Evolutionary conservation across 2,888 invertebrate genomes (phyloP).

Genomic region (Microplitis deprimator): DNA sequence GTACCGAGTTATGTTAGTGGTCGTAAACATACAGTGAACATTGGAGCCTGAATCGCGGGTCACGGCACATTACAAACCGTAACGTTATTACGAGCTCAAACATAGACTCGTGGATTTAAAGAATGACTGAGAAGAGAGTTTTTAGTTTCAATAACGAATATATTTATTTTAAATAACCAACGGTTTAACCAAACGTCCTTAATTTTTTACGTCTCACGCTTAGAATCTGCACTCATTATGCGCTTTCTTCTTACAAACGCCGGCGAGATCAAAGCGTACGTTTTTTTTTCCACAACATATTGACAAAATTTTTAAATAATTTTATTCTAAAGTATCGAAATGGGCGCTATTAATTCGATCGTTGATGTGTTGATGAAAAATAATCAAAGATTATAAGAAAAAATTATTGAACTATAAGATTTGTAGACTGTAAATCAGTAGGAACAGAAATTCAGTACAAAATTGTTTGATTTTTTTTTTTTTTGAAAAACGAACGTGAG

Average conservation of each 20-base stretch:
- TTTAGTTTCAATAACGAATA: background rate
- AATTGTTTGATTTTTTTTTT: too few relatives aligned
- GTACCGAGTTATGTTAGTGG: slow-evolving; percentile 19
- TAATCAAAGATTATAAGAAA: too few relatives aligned
- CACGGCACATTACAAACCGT: slow-evolving; percentile 63
- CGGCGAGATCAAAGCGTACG: background rate
- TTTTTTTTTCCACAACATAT: background rate
- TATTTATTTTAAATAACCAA: background rate
- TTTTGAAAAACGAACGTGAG: too few relatives aligned
- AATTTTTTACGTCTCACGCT: background rate
- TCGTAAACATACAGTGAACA: slow-evolving; percentile 64
- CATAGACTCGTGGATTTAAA: slow-evolving; percentile 26
- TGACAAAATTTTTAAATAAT: background rate
- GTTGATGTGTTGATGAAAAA: too few relatives aligned
- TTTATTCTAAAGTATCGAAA: background rate
- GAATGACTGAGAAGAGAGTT: background rate
- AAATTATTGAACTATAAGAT: too few relatives aligned
- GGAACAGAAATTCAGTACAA: too few relatives aligned
- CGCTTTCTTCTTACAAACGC: background rate
- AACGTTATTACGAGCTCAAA: slow-evolving; percentile 57
- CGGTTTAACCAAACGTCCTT: background rate
- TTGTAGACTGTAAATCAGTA: too few relatives aligned
- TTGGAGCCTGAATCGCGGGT: slow-evolving; percentile 56
- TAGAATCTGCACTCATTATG: slow-evolving; percentile 1
- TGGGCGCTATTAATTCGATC: background rate